Evolutionary conservation across 2,797 vertebrate genomes (phyloP).

Genomic region (Catamblyrhynchus diadema): DNA sequence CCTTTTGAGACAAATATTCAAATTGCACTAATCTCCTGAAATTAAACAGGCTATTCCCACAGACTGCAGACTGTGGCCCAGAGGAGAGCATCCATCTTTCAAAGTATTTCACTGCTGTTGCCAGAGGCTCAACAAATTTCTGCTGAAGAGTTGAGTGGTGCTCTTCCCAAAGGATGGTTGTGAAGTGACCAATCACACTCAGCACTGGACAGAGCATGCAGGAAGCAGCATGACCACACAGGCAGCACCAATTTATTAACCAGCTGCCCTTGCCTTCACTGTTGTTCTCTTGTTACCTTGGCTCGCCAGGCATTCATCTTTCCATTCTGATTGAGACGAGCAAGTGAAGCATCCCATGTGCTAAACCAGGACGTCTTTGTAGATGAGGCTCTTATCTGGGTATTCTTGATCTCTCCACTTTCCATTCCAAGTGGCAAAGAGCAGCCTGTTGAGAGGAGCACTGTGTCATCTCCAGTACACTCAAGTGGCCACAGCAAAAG

Average conservation of each 20-base stretch:
- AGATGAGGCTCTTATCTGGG: slow-evolving; percentile 87
- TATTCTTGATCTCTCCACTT: slow-evolving; percentile 77
- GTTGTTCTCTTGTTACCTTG: slow-evolving; percentile 75
- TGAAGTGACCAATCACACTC: neutral
- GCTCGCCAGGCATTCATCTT: slow-evolving; percentile 90
- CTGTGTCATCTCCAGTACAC: neutral
- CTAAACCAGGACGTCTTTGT: slow-evolving; percentile 79
- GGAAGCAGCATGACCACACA: neutral
- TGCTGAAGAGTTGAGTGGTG: neutral
- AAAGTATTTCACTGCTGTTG: neutral
- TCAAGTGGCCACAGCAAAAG: neutral
- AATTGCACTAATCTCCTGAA: neutral
- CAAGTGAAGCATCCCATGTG: slow-evolving; percentile 82
- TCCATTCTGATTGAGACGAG: slow-evolving; percentile 87
- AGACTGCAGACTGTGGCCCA: neutral
- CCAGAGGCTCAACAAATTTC: neutral
- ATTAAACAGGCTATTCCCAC: neutral
- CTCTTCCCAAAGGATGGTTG: neutral
- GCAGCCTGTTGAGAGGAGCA: slow-evolving; percentile 81
- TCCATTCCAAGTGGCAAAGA: slow-evolving; percentile 92
- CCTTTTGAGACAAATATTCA: neutral
- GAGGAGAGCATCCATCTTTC: neutral
- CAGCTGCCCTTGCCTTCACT: neutral
- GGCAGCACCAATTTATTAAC: neutral
- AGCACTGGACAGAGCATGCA: neutral